Conservation (phyloP, 2,888 invertebrate genomes). For the Eueremaeus valkanovi region DNA sequence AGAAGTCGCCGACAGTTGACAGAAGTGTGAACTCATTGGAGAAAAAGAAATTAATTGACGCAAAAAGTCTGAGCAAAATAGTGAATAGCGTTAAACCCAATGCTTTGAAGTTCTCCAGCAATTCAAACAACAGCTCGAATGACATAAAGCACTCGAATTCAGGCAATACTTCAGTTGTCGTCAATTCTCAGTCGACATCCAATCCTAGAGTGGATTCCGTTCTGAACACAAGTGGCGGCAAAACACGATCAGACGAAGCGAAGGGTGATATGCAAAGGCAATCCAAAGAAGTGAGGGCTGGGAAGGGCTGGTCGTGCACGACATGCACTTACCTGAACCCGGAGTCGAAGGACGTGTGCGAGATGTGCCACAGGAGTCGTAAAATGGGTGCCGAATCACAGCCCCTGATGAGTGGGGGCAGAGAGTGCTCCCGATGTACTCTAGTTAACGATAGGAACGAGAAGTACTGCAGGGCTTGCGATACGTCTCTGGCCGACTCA, state of each 20-base stretch:
- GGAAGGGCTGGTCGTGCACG: slow-evolving; percentile 62
- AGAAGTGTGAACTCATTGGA: background rate
- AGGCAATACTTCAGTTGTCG: background rate
- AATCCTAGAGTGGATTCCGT: too few species aligned
- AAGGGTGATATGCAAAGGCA: background rate
- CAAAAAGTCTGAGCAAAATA: slow-evolving; percentile 22
- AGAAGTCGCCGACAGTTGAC: background rate
- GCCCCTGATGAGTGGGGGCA: slow-evolving; percentile 67
- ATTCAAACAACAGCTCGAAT: background rate
- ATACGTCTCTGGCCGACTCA: slow-evolving; percentile 64
- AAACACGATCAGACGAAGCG: slow-evolving; percentile 10
- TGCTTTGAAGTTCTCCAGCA: background rate
- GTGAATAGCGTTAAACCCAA: slow-evolving; percentile 29
- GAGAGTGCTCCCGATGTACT: slow-evolving; percentile 70
- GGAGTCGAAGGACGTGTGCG: slow-evolving; percentile 60
- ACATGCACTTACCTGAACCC: slow-evolving; percentile 68
- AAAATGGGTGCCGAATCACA: slow-evolving; percentile 60
- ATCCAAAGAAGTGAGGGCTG: background rate
- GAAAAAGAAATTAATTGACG: slow-evolving; percentile 23
- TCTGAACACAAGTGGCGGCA: background rate
- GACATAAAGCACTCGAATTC: background rate
- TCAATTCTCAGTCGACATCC: background rate
- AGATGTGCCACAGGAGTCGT: slow-evolving; percentile 69
- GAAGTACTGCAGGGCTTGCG: slow-evolving; percentile 65
- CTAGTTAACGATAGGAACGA: slow-evolving; percentile 67